Base-by-base conservation (phyloP, 2,113 vertebrate species). In the Vulpes vulpes region DNA sequence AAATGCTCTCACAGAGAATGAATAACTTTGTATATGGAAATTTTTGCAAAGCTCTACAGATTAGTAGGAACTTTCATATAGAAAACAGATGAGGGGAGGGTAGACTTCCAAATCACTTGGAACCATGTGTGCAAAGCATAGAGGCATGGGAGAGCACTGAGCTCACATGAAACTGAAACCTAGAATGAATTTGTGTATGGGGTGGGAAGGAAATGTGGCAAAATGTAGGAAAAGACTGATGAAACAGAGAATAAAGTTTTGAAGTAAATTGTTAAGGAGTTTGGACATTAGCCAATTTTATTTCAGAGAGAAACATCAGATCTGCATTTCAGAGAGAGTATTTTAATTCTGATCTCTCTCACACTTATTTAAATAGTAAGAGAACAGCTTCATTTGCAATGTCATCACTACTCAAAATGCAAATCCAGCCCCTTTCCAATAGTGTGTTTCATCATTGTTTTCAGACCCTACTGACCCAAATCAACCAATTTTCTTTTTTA, bases 21-120 rank as follows among this genome's bases (percentile, higher is more conserved):
- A 83, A 67, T 69, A 73, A 32, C 15, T 79, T 62, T 89, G 67
- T 38, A 83, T 76, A 43, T 43, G 32, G 71, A 83, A 89, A 53
- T 89, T 74, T 83, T 43, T 60, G 67, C 67, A 83, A 87, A 94
- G 64, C 81, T 96, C 73, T 73, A 57, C 85, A 94, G 81, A 91
- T 32, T 30, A 74, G n/a, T 20, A 74, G 87, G 81, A 59, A 17
- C 32, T 76, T 92, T 89, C 69, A 55, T 23, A 78, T 53, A 71
- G 76, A 71, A 89, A 95, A 92, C 15, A 9, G 32, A 88, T 84
- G 71, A 83, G 9, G 16, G n/a, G 38, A 85, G 43, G 49, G 60
- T 78, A 62, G 15, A 43, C 62, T 78, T 89, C n/a, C 20, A 89
- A 69, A 89, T 84, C 78, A 89, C 67, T 51, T 84, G n/a, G 3